These are phyloP conservation scores for Crotophaga sulcirostris DNA, from an alignment of 2,113 vertebrate genomes.

Conservation along the genomic window DNA sequence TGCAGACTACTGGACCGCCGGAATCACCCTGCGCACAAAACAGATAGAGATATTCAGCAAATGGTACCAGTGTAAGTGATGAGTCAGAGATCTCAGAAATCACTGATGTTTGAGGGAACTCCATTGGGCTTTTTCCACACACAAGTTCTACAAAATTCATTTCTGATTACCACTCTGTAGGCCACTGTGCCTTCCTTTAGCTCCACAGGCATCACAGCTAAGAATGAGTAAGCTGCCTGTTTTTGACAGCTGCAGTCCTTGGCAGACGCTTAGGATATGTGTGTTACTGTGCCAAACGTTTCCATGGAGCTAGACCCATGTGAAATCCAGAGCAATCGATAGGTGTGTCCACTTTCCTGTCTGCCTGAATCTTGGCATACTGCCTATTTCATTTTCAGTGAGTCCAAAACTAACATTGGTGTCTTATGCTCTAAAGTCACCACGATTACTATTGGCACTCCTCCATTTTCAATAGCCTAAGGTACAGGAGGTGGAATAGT, in stretches of 20 bases:
- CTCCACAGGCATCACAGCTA: background rate
- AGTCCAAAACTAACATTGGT: background rate
- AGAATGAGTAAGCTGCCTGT: background rate
- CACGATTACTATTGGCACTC: background rate
- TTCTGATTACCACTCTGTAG: background rate
- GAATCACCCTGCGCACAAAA: constrained; percentile 79
- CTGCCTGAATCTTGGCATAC: background rate
- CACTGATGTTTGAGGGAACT: background rate
- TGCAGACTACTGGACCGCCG: constrained; percentile 83
- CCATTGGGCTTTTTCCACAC: background rate
- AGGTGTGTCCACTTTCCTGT: background rate
- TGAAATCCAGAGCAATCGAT: background rate
- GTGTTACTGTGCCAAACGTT: background rate
- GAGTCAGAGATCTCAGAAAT: background rate
- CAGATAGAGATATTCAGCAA: background rate
- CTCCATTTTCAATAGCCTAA: background rate
- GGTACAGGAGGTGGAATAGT: background rate
- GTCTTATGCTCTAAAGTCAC: background rate
- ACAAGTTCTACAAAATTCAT: background rate
- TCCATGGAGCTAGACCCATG: background rate
- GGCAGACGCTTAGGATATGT: background rate
- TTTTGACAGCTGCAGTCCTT: fast-evolving
- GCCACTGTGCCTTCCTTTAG: background rate
- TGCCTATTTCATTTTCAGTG: background rate
- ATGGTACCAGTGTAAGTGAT: background rate